Evolutionary conservation across 2,888 invertebrate genomes (phyloP), one percentile per base, ranked within the genome.

Genomic region (Notocelia uddmanniana): DNA sequence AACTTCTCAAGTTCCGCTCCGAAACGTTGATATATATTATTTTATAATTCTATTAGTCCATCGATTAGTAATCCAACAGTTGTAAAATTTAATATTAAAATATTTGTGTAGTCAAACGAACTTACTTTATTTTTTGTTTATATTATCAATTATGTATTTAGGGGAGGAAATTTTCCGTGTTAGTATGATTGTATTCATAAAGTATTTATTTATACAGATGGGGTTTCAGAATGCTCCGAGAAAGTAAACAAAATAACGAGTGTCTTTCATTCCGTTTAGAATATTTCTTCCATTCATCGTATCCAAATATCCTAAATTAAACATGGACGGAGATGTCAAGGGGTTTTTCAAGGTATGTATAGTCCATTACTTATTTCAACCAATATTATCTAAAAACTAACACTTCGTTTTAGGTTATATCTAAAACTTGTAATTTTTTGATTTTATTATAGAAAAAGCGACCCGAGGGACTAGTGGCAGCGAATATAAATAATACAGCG

Each of bases 401-500:
- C 1, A 18, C 18, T 62, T 2, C 0, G 8, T 19, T 63, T 52
- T 34, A 48, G n/a, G 34, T 52, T 52, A 34, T 52, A 11, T n/a
- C n/a, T 21, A 2, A 3, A 19, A 13, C 26, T 23, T 23, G 1
- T n/a, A 13, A 57, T 13, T 41, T 45, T 26, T 37, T 45, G n/a
- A n/a, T n/a, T n/a, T n/a, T n/a, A n/a, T 31, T 31, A 8, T 9
- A 71, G 71, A 54, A 58, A 58, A 71, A 68, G 23, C 48, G 19
- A 18, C 13, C 10, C 11, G 64, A 67, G 21, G 78, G 78, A 41
- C 81, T 88, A 64, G 76, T 83, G 18, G 81, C 84, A 3, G 85
- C 82, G 3, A 81, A 79, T 55, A 77, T 90, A 23, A 86, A 90
- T 67, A 86, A 81, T 70, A 85, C 81, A 62, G 89, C 86, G 15